phyloP scores from a whole-genome alignment of 2,113 vertebrate genomes.

The Prunella fulvescens region DNA sequence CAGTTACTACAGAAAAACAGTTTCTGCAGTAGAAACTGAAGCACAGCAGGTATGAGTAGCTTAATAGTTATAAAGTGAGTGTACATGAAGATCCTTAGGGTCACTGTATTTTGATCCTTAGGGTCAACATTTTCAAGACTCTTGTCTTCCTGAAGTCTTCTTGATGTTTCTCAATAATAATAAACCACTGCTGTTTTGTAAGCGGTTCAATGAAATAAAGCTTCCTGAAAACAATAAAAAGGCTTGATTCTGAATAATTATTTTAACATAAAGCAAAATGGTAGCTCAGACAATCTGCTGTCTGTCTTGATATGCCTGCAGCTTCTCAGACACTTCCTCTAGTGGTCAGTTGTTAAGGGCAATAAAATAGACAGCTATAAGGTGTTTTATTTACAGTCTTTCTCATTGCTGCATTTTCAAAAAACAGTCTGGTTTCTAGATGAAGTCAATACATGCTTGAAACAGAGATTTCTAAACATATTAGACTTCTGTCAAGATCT shows the following conservation, averaged over 20 bases:
- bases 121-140: neutral
- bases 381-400: neutral
- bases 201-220: neutral
- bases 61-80: neutral
- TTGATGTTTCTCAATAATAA: neutral
- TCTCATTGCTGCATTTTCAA: neutral
- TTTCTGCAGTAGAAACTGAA: neutral
- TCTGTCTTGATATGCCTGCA: conserved; percentile 73
- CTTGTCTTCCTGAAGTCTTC: neutral
- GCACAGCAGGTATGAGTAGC: neutral
- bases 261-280: neutral
- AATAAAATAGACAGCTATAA: neutral
- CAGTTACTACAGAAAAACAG: neutral
- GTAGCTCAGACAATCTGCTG: conserved; percentile 68
- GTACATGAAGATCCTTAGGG: neutral
- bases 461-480: neutral
- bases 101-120: neutral
- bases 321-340: conserved; percentile 80
- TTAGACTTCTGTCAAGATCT: neutral
- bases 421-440: neutral
- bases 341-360: conserved; percentile 85
- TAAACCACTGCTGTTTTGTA: neutral
- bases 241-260: neutral
- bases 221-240: neutral
- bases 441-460: neutral